Evolutionary conservation across 2,797 vertebrate species (phyloP), one percentile per base, ranked within the genome.

Genomic region (Dendrocincla fuliginosa): DNA sequence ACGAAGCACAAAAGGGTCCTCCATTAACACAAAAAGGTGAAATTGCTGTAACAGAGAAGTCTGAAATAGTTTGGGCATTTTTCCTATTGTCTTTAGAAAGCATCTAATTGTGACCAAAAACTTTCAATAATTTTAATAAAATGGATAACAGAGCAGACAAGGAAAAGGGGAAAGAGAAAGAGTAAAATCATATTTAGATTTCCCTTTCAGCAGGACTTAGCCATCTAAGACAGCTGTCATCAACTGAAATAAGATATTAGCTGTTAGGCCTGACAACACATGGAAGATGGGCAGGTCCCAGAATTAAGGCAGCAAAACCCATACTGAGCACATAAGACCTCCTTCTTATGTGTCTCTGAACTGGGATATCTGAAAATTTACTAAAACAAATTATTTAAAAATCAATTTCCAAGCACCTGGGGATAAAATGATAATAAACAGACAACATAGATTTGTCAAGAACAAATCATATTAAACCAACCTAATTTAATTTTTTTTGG

Each of bases 381-480:
- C 65, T 85, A 84, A n/a, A 88, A 74, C 11, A 91, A 75, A 81
- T 61, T 56, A 86, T 61, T 78, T 11, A 78, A 83, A 93, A 95
- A 92, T 68, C 82, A 57, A 52, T 93, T 96, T 91, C 32, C 49
- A 91, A 75, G 53, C 46, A 95, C 61, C 49, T 93, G 53, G 19
- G 52, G 20, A 82, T 65, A 90, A 84, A 50, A 89, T 80, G 79
- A 89, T 46, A 85, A 87, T 79, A 95, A 78, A 90, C 46, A 96
- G 91, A 73, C 63, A 90, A 67, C 56, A 76, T 9, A 74, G 27
- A 95, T 74, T 84, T 95, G 47, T 64, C 68, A 92, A 78, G 82
- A 94, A 79, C 44, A 93, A 89, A 95, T 78, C 10, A 16, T 39
- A 87, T 89, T 87, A 91, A 91, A 77, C 5, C n/a, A 84, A 49